These are phyloP conservation scores for Enteromius paludinosus DNA, from an alignment of 2,797 vertebrate genomes.

Conservation along the genomic window DNA sequence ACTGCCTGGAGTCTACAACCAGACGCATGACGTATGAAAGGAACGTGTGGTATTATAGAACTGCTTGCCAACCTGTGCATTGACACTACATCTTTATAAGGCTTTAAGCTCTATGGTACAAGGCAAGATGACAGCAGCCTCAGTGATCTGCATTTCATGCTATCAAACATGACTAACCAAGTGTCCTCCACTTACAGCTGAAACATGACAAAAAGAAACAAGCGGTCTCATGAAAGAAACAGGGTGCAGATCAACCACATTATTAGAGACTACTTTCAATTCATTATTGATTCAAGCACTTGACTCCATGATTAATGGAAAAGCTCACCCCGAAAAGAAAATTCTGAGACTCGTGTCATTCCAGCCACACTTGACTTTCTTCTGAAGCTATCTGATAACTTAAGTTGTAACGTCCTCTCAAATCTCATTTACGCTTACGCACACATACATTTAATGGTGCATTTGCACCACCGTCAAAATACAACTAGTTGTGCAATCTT, in stretches of 20 bases:
- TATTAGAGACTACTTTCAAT: conserved; percentile 76
- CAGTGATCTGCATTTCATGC: conserved; percentile 79
- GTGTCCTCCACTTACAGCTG: conserved; percentile 60
- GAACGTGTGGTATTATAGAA: conserved; percentile 23
- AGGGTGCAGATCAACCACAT: conserved; percentile 70
- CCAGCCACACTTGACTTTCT: not conserved
- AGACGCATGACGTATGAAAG: not conserved
- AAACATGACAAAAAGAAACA: conserved; percentile 45
- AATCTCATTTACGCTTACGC: not conserved
- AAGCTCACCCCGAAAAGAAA: not conserved
- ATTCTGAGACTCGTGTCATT: not conserved
- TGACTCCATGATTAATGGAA: conserved; percentile 77
- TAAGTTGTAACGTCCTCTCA: not conserved
- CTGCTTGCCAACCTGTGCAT: conserved; percentile 27
- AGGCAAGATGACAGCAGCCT: conserved; percentile 74
- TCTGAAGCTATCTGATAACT: not conserved
- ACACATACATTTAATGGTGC: not conserved
- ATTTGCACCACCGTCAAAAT: not conserved
- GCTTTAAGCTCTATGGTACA: conserved; percentile 44
- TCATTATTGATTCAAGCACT: conserved; percentile 76
- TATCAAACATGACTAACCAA: conserved; percentile 73
- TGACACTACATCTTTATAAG: conserved; percentile 35
- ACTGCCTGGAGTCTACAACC: conserved; percentile 22
- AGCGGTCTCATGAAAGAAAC: conserved; percentile 69
- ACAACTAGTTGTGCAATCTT: not conserved